Base-by-base conservation (phyloP, 2,113 vertebrate species). In the Chaetodon trifascialis region DNA sequence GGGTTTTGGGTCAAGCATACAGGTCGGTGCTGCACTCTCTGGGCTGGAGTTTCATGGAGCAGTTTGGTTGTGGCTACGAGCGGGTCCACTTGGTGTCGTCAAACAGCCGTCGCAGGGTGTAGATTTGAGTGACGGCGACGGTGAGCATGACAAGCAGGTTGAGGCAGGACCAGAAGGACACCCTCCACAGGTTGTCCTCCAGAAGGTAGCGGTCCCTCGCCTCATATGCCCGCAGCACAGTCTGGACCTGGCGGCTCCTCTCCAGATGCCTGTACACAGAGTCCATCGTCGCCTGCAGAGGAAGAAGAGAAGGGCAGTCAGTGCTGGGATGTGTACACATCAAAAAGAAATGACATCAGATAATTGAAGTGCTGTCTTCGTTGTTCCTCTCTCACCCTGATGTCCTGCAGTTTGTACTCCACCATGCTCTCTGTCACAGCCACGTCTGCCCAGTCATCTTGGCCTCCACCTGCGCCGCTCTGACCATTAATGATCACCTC, bases 141-240 rank as follows among this genome's bases (percentile, higher is more conserved):
- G 92, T 34, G 19, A 97, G 79, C 91, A 98, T 92, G 82, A 96
- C 94, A 0, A 94, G 90, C 62, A 97, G 75, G 12, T 93, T 97
- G 44, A 96, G 40, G 0, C 94, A 95, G 0, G 96, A 97, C 97
- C 97, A 97, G 91, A 97, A 97, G 89, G 95, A 96, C 58, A 98
- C 97, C 2, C 96, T 86, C 89, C 94, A 95, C 71, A 96, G 85
- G 86, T 97, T 97, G 85, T 95, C 94, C 63, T 97, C 97, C 83
- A 96, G 95, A 8, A 97, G 95, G 77, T 96, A 96, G 15, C 96
- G 96, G 85, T 97, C 97, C 2, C 96, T 94, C 0, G 96, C 95
- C 84, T 97, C 96, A 0, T 96, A 96, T 47, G 96, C 94, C 58
- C 96, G 91, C 67, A 97, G 92, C 15, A 88, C 63, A 0, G 94